Percentiles rank a stretch among this genome's conserved stretches.
Evolutionary conservation across 2,797 vertebrate genomes (phyloP).

Genomic region (Odontamblyopus lacepedii): DNA sequence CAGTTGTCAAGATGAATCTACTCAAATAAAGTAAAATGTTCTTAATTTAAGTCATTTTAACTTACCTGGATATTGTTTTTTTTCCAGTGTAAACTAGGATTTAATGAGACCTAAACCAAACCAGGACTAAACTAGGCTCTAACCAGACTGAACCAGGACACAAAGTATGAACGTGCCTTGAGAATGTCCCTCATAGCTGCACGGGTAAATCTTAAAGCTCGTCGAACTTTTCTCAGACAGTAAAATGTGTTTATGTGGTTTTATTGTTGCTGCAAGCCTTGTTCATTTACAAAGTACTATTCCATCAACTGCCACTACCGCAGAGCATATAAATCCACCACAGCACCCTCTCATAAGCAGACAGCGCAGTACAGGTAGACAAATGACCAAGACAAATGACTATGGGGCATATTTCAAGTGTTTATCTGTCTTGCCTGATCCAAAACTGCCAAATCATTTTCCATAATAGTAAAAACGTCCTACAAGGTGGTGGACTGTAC

Average conservation of each 20-base stretch:
- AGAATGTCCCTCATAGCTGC: background rate
- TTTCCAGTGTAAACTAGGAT: background rate
- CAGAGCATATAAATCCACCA: slow-evolving; percentile 39
- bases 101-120: background rate
- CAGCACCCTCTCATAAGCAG: slow-evolving; percentile 28
- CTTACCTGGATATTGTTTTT: no score
- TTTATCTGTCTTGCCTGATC: slow-evolving; percentile 19
- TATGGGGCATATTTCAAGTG: slow-evolving; percentile 26
- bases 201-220: background rate
- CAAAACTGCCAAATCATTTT: slow-evolving; percentile 5
- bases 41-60: no score
- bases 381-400: slow-evolving; percentile 43
- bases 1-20: no score
- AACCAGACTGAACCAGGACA: no score
- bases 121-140: background rate
- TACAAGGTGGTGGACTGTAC: background rate
- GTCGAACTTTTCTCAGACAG: background rate
- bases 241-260: slow-evolving; percentile 15
- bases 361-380: slow-evolving; percentile 23
- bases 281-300: slow-evolving; percentile 42
- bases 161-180: no score
- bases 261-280: slow-evolving; percentile 20
- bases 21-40: no score
- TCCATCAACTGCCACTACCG: slow-evolving; percentile 40
- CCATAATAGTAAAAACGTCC: slow-evolving; percentile 1